Evolutionary conservation across 2,797 vertebrate genomes (phyloP).

Genomic region (Anolis apletophallus): DNA sequence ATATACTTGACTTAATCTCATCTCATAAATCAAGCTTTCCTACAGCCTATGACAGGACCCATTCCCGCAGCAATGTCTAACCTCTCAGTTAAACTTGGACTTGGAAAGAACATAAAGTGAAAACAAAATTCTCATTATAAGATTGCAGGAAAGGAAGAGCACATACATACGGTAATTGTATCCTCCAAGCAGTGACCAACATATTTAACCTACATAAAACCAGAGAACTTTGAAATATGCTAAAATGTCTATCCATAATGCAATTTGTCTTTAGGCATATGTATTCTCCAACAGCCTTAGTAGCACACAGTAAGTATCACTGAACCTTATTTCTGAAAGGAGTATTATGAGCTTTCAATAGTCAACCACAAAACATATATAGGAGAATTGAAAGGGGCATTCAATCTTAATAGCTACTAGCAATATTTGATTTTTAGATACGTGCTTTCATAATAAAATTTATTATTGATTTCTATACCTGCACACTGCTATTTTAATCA

Average conservation of each 20-base stretch:
- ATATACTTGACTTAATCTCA: not conserved
- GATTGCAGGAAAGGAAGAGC: not conserved
- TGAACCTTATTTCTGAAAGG: not conserved
- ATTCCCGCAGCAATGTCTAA: not conserved
- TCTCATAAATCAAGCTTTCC: constrained; percentile 20
- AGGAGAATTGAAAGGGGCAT: not conserved
- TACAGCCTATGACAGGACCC: not conserved
- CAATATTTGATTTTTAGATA: constrained; percentile 1
- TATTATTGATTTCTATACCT: not conserved
- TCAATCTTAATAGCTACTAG: not conserved
- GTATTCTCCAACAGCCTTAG: not conserved
- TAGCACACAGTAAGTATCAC: not conserved
- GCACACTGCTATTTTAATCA: not conserved
- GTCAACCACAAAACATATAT: not conserved
- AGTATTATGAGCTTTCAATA: not conserved
- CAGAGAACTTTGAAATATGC: constrained; percentile 1
- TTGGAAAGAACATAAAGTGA: not conserved
- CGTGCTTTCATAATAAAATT: not conserved
- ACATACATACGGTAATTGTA: not conserved
- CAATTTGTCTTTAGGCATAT: not conserved
- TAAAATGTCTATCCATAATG: not conserved
- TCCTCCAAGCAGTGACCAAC: not conserved
- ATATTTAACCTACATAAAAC: not conserved
- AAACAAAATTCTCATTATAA: not conserved
- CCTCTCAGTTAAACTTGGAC: not conserved